Percentiles rank a stretch among this genome's conserved stretches.
These are phyloP conservation scores for Drosophila watanabei DNA, from an alignment of 1,140 invertebrate species.

Conservation along the genomic window DNA sequence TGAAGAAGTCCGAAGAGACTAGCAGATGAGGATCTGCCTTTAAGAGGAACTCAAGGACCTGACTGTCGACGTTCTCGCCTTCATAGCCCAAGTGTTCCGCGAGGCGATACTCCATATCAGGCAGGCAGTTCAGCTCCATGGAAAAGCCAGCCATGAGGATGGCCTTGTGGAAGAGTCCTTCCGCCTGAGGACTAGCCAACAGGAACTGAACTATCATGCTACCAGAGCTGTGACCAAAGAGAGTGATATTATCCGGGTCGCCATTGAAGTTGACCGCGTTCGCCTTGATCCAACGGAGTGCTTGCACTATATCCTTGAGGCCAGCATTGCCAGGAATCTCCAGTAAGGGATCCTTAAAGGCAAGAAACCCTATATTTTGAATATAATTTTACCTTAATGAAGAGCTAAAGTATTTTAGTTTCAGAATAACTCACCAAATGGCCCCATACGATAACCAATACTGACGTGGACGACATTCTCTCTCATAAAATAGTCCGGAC, in stretches of 20 bases:
- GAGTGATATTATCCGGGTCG: slow-evolving; percentile 87
- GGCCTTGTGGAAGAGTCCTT: slow-evolving; percentile 87
- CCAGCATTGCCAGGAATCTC: slow-evolving; percentile 87
- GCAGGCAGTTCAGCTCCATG: slow-evolving; percentile 56
- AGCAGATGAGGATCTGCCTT: slow-evolving; percentile 42
- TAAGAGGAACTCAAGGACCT: slow-evolving; percentile 47
- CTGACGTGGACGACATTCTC: slow-evolving; percentile 82
- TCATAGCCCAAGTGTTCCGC: slow-evolving; percentile 72
- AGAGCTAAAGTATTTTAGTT: background rate
- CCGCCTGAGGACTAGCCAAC: slow-evolving; percentile 62
- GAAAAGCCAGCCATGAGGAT: slow-evolving; percentile 87
- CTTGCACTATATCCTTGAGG: slow-evolving; percentile 86
- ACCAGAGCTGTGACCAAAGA: slow-evolving; percentile 87
- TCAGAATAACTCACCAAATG: background rate
- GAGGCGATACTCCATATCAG: slow-evolving; percentile 61
- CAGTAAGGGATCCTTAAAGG: slow-evolving; percentile 88
- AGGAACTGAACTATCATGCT: slow-evolving; percentile 77
- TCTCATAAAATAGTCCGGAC: slow-evolving; percentile 87
- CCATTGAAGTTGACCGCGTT: slow-evolving; percentile 88
- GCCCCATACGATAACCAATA: background rate
- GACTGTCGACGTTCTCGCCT: slow-evolving; percentile 52
- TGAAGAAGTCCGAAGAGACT: slow-evolving; percentile 30
- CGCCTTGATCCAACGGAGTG: slow-evolving; percentile 87
- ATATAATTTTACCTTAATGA: background rate
- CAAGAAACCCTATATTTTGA: slow-evolving; percentile 83